Evolutionary conservation across 2,888 invertebrate genomes (phyloP).

Genomic region (Drosophila robusta): DNA sequence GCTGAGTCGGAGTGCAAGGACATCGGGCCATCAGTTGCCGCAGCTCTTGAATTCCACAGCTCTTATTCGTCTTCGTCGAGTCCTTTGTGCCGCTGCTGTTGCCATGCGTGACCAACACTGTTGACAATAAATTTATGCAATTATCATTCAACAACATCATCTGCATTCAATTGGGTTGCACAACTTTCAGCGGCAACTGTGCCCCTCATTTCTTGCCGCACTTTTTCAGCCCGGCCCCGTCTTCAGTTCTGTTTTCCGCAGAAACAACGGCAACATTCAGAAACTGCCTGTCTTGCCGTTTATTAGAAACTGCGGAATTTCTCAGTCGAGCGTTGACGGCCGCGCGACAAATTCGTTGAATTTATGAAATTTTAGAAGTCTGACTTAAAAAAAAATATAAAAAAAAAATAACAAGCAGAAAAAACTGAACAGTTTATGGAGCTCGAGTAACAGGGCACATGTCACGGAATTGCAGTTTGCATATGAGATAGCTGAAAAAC

Average conservation of each 20-base stretch:
- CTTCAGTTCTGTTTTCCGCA: slow-evolving; percentile 13
- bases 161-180: slow-evolving; percentile 33
- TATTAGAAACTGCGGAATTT: slow-evolving; percentile 68
- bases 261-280: slow-evolving; percentile 23
- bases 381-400: slow-evolving; percentile 23
- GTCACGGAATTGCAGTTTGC: slow-evolving; percentile 69
- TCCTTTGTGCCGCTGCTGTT: slow-evolving; percentile 26
- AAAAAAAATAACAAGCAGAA: slow-evolving; percentile 2
- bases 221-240: not conserved
- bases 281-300: slow-evolving; percentile 64
- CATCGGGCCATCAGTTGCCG: slow-evolving; percentile 3
- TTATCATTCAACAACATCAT: slow-evolving; percentile 44
- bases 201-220: slow-evolving; percentile 5
- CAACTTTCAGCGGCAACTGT: slow-evolving; percentile 45
- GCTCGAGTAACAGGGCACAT: slow-evolving; percentile 68
- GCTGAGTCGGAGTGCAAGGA: slow-evolving; percentile 44
- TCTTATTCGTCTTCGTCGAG: not conserved
- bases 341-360: slow-evolving; percentile 75
- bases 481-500: slow-evolving; percentile 44
- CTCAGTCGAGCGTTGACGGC: slow-evolving; percentile 50
- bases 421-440: slow-evolving; percentile 31
- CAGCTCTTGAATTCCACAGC: not conserved
- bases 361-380: slow-evolving; percentile 78
- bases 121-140: slow-evolving; percentile 71
- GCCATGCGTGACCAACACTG: slow-evolving; percentile 65